Conservation (phyloP, 2,113 vertebrate species). For the Dromas ardeola region DNA sequence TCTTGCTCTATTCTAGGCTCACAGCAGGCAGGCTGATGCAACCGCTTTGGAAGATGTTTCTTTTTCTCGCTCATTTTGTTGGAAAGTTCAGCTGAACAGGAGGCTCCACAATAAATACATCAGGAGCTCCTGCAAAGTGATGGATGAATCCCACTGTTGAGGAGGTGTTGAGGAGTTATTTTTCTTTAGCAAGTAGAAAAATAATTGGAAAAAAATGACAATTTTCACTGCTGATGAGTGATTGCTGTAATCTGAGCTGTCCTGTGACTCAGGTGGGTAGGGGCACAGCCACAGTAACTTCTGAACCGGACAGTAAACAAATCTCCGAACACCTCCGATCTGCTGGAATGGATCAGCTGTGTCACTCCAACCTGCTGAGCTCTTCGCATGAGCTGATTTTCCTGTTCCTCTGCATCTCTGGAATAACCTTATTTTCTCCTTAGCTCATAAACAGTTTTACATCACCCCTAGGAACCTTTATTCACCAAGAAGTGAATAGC, state of each 20-base stretch:
- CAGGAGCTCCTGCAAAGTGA: background rate
- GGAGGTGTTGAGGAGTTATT: background rate
- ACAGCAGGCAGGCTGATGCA: slow-evolving; percentile 6
- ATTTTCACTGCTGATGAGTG: background rate
- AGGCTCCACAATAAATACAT: background rate
- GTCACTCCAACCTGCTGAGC: background rate
- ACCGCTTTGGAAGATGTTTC: background rate
- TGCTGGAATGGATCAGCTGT: background rate
- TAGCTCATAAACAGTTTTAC: background rate
- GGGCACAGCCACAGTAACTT: background rate
- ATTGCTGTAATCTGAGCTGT: background rate
- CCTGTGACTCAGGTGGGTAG: background rate
- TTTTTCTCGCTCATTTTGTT: slow-evolving; percentile 27
- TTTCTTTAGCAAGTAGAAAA: slow-evolving; percentile 2
- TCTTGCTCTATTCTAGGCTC: background rate
- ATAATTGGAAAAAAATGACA: background rate
- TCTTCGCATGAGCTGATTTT: background rate
- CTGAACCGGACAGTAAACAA: background rate
- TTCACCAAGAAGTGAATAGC: background rate
- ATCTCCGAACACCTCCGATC: background rate
- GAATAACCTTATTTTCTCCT: background rate
- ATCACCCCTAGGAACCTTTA: background rate
- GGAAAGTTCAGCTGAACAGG: slow-evolving; percentile 1
- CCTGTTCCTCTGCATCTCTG: background rate
- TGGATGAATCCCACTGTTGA: background rate